Evolutionary conservation across 64 coral and sea anemone species (phyloP).

Genomic region (Acropora tenuis): DNA sequence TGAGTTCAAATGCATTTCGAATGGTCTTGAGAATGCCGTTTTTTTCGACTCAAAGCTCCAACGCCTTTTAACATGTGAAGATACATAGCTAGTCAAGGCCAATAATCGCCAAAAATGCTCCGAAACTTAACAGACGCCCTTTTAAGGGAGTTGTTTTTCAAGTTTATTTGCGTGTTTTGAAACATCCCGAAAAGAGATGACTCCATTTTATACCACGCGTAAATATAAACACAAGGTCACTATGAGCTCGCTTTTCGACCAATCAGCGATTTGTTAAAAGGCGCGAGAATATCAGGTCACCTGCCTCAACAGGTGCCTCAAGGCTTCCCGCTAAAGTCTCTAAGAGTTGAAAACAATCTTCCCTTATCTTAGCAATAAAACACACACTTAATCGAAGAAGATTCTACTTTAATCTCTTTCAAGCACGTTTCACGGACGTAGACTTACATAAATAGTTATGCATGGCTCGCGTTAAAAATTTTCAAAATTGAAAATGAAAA

Average conservation of each 20-base stretch:
- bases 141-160: slow-evolving; percentile 8
- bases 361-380: no score
- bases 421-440: no score
- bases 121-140: neutral
- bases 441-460: no score
- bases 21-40: neutral
- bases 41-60: neutral
- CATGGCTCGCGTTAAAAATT: no score
- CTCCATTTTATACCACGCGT: slow-evolving; percentile 30
- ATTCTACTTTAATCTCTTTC: no score
- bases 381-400: no score
- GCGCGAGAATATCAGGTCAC: slow-evolving; percentile 10
- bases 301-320: slow-evolving; percentile 27
- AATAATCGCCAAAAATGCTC: neutral
- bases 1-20: neutral
- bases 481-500: no score
- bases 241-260: neutral
- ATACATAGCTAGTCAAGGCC: neutral
- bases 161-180: slow-evolving; percentile 36
- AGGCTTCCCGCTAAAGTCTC: neutral
- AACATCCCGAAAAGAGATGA: slow-evolving; percentile 2
- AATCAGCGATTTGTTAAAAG: neutral
- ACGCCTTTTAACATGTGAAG: neutral
- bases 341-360: no score
- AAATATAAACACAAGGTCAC: slow-evolving; percentile 25